phyloP scores from a whole-genome alignment of 2,113 vertebrate genomes.

The Haliaeetus leucogaster region DNA sequence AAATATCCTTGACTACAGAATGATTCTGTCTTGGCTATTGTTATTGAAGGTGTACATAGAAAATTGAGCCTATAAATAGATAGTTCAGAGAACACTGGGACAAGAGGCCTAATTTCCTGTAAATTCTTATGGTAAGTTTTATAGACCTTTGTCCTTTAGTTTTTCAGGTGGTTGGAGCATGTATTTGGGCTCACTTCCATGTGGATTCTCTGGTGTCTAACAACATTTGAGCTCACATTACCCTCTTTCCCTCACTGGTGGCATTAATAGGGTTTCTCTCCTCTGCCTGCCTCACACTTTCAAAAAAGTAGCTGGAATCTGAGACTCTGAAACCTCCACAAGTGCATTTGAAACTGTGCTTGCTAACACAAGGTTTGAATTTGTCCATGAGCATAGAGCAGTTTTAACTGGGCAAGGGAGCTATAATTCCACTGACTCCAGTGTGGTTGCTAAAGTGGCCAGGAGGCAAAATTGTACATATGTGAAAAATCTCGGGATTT shows the following conservation, averaged over 20 bases:
- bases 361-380: slow-evolving; percentile 59
- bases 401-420: slow-evolving; percentile 23
- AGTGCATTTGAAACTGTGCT: slow-evolving; percentile 31
- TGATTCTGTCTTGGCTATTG: background rate
- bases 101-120: slow-evolving; percentile 14
- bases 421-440: slow-evolving; percentile 41
- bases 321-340: slow-evolving; percentile 27
- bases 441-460: slow-evolving; percentile 17
- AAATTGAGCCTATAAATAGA: background rate
- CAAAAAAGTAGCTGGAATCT: slow-evolving; percentile 25
- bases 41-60: background rate
- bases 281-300: background rate
- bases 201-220: slow-evolving; percentile 52
- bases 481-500: slow-evolving; percentile 15
- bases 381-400: background rate
- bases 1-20: background rate
- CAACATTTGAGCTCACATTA: slow-evolving; percentile 43
- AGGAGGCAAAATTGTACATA: background rate
- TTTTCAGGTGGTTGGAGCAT: slow-evolving; percentile 49
- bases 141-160: slow-evolving; percentile 32
- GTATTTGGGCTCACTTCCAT: slow-evolving; percentile 40
- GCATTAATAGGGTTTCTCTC: slow-evolving; percentile 45
- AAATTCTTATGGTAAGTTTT: slow-evolving; percentile 1
- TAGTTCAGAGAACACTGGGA: background rate
- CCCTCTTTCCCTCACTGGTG: background rate